Evolutionary conservation across 2,888 invertebrate species (phyloP).

Genomic region (Bugula neritina): DNA sequence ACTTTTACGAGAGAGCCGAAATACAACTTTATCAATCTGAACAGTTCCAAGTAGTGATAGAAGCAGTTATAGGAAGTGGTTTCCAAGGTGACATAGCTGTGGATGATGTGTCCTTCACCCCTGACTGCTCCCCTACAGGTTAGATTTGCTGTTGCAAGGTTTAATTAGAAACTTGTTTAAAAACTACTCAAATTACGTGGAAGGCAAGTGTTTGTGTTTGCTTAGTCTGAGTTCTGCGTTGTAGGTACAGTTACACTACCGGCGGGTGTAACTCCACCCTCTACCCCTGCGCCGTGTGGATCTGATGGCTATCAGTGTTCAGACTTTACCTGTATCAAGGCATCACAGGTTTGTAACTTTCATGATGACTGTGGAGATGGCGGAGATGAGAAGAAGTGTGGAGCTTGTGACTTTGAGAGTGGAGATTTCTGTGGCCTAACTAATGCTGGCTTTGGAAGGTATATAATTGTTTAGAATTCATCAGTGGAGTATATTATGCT

Average conservation of each 20-base stretch:
- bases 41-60: slow-evolving; percentile 44
- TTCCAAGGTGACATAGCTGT: slow-evolving; percentile 42
- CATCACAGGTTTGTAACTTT: slow-evolving; percentile 19
- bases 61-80: slow-evolving; percentile 39
- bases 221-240: neutral
- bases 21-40: slow-evolving; percentile 34
- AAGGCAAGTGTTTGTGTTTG: no score
- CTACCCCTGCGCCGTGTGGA: slow-evolving; percentile 25
- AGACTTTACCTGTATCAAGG: neutral
- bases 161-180: no score
- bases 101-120: slow-evolving; percentile 43
- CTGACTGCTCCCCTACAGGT: slow-evolving; percentile 39
- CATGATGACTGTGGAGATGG: slow-evolving; percentile 37
- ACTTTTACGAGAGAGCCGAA: slow-evolving; percentile 38
- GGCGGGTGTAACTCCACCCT: neutral
- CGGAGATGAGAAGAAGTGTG: slow-evolving; percentile 42
- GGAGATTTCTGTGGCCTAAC: slow-evolving; percentile 20
- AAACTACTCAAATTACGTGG: no score
- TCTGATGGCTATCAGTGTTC: slow-evolving; percentile 26
- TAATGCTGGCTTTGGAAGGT: neutral
- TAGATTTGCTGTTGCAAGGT: no score
- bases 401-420: slow-evolving; percentile 29
- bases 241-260: slow-evolving; percentile 8
- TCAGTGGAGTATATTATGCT: no score
- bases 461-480: no score